phyloP scores from a whole-genome alignment of 1,140 invertebrate genomes.

The Acyrthosiphon pisum region DNA sequence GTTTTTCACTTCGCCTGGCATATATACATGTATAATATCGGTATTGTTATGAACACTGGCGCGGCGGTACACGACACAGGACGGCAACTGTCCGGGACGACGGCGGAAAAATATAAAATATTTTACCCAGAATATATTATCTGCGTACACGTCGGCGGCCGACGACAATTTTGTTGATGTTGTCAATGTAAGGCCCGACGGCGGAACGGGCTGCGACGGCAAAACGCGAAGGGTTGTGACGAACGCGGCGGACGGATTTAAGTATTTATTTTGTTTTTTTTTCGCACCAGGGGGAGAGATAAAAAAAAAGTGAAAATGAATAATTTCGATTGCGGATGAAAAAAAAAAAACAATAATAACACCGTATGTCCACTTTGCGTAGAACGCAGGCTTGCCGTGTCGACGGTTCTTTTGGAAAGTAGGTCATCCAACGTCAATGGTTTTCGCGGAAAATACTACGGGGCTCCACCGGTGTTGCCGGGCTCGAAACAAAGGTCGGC shows the following conservation, averaged over 20 bases:
- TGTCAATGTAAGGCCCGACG: neutral
- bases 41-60: neutral
- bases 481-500: neutral
- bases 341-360: conserved; percentile 51
- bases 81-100: conserved; percentile 35
- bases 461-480: neutral
- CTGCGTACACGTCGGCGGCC: conserved; percentile 21
- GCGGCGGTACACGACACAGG: neutral
- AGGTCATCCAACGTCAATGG: conserved; percentile 33
- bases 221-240: conserved; percentile 26
- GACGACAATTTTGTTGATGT: neutral
- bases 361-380: conserved; percentile 40
- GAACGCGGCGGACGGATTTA: neutral
- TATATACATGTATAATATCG: neutral
- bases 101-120: neutral
- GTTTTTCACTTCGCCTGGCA: neutral
- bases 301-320: conserved; percentile 54
- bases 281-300: neutral
- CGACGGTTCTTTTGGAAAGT: conserved; percentile 7
- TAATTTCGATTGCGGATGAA: conserved; percentile 24
- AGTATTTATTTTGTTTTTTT: neutral
- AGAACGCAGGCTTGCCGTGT: conserved; percentile 34
- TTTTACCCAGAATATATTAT: neutral
- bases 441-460: neutral
- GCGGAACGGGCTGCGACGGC: neutral